Percentiles rank a stretch among this genome's conserved stretches.
Conservation (phyloP, 2,797 vertebrate species). For the Poecile montanus region DNA sequence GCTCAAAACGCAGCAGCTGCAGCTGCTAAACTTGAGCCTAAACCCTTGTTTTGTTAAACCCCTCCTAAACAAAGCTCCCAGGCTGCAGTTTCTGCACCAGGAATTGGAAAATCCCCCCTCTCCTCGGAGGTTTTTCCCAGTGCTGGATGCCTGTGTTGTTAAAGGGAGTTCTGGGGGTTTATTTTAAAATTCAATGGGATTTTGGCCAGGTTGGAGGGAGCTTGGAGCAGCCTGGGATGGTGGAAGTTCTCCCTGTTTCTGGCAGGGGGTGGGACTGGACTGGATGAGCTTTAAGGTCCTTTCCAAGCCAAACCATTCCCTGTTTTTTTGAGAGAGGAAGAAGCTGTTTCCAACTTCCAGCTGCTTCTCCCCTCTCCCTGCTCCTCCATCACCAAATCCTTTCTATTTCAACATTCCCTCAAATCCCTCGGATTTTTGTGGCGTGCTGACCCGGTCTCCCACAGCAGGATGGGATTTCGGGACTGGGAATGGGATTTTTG, state of each 20-base stretch:
- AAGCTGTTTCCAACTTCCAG: not conserved
- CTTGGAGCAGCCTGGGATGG: not conserved
- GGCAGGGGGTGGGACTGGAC: not conserved
- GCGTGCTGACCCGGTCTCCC: not conserved
- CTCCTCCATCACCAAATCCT: not conserved
- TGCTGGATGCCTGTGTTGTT: accelerated
- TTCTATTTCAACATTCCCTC: not conserved
- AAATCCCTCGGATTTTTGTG: not conserved
- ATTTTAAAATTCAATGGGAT: not conserved
- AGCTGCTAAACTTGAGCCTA: not conserved
- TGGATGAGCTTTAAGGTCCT: not conserved
- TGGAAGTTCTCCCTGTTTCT: not conserved
- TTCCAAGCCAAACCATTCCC: not conserved
- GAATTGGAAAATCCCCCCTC: not conserved
- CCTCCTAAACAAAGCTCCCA: not conserved
- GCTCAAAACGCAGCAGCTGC: not conserved
- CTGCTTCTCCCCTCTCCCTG: not conserved
- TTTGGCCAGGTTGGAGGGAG: not conserved
- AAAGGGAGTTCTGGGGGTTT: accelerated
- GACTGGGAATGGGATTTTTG: not conserved
- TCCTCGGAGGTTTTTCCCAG: accelerated
- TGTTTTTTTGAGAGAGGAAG: not conserved
- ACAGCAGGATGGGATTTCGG: not conserved
- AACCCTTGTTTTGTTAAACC: not conserved
- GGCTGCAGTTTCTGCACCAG: not conserved